Evolutionary conservation across 2,888 invertebrate species (phyloP), one percentile per base, ranked within the genome.

Genomic region (Acanthosoma haemorrhoidale): DNA sequence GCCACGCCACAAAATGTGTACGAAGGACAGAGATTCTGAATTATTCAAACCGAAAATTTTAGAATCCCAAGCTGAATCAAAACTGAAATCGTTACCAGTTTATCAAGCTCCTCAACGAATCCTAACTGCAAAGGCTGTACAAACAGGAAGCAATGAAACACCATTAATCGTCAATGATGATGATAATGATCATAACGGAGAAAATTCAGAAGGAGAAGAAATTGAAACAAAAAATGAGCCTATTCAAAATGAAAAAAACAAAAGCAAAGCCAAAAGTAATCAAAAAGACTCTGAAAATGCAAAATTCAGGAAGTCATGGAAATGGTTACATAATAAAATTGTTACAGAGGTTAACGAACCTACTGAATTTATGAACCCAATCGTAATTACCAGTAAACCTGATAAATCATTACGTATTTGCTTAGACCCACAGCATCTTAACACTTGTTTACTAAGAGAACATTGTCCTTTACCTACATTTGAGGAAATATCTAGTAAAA

Each of bases 11-110:
- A 67, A 32, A 29, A 51, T 34, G 9, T 57, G 67, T 34, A 21
- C 41, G 21, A 64, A 64, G 64, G 51, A 57, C 13, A 43, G 51
- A 51, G 67, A 67, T 51, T 32, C 16, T 18, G 29, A 67, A 51
- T 4, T 68, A 3, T 76, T 75, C 51, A 71, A 73, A 58, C 76
- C 76, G 13, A 70, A 73, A 18, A 75, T 76, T 43, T 69, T 76
- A 32, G 75, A 75, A 60, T 72, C 73, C 16, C 69, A 71, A 16
- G 74, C 72, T 13, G 73, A 76, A 59, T 76, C 76, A 8, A 76
- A 73, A 69, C 63, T 76, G n/a, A 72, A 73, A 2, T 51, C 68
- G 32, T 64, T 76, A 13, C 69, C 68, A 11, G 74, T 75, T 43
- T 75, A 76, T 64, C 74, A 74, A 66, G 75, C 76, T 31, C 72